phyloP scores from a whole-genome alignment of 2,888 invertebrate species.

The Minunthozetes semirufus region DNA sequence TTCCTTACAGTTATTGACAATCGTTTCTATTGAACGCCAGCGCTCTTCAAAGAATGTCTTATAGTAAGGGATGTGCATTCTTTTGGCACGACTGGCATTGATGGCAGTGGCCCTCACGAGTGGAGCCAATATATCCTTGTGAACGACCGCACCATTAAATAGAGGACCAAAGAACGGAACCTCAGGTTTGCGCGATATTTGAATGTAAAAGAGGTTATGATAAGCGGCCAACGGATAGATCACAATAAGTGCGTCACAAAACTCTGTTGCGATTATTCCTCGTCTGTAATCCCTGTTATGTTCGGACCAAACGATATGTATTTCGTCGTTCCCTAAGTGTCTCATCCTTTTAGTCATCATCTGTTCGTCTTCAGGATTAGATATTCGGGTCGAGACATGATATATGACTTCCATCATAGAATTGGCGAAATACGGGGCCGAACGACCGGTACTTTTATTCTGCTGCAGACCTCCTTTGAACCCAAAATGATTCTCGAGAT shows the following conservation, averaged over 20 bases:
- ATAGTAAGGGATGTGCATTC: slow-evolving; percentile 79
- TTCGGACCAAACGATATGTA: slow-evolving; percentile 99
- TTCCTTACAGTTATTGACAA: slow-evolving; percentile 76
- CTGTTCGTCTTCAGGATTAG: slow-evolving; percentile 48
- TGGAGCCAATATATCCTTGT: slow-evolving; percentile 66
- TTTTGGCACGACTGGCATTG: slow-evolving; percentile 82
- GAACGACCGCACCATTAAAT: slow-evolving; percentile 81
- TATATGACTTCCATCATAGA: slow-evolving; percentile 90
- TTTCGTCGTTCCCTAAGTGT: slow-evolving; percentile 95
- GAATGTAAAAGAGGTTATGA: slow-evolving; percentile 37
- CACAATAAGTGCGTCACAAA: slow-evolving; percentile 94
- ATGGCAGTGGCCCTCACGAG: slow-evolving; percentile 82
- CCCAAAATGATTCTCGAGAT: slow-evolving; percentile 73
- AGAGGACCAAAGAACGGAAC: slow-evolving; percentile 91
- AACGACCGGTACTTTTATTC: slow-evolving; percentile 64
- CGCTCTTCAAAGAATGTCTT: slow-evolving; percentile 90
- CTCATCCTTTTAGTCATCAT: slow-evolving; percentile 59
- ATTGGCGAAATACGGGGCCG: slow-evolving; percentile 89
- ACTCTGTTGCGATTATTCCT: slow-evolving; percentile 96
- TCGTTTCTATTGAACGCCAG: slow-evolving; percentile 71
- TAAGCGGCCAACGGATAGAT: slow-evolving; percentile 74
- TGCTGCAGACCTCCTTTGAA: slow-evolving; percentile 54
- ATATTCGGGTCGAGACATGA: slow-evolving; percentile 96
- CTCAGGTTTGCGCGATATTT: slow-evolving; percentile 45
- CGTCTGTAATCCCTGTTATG: slow-evolving; percentile 89